These are phyloP conservation scores for Autographa gamma DNA, from an alignment of 2,888 invertebrate species.

Conservation along the genomic window DNA sequence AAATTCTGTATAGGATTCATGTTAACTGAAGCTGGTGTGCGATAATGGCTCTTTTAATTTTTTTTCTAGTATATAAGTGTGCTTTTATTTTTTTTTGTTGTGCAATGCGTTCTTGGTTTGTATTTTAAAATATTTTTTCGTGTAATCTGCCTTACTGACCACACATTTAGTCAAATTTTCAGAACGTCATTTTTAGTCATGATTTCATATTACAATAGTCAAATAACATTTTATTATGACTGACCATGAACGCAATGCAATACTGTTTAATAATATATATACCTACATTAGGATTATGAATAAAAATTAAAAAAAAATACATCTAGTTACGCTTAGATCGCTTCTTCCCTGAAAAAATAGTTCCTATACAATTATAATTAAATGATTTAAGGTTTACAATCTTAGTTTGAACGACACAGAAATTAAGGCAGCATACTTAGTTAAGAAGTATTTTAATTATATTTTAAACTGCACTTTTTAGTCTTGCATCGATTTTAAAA, in stretches of 20 bases:
- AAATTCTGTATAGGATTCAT: slow-evolving; percentile 55
- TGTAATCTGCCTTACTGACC: too few relatives aligned
- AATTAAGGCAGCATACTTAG: slow-evolving; percentile 21
- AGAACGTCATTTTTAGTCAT: not conserved
- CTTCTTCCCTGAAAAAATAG: slow-evolving; percentile 74
- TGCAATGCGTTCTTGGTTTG: slow-evolving; percentile 52
- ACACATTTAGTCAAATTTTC: too few relatives aligned
- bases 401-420: slow-evolving; percentile 34
- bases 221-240: not conserved
- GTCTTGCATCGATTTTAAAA: too few relatives aligned
- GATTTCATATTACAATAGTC: not conserved
- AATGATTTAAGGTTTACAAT: slow-evolving; percentile 50
- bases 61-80: slow-evolving; percentile 81
- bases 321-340: slow-evolving; percentile 74
- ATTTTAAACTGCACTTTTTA: not conserved
- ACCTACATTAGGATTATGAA: slow-evolving; percentile 51
- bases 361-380: slow-evolving; percentile 72
- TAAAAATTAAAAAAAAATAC: slow-evolving; percentile 47
- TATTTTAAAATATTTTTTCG: not conserved
- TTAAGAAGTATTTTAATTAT: not conserved
- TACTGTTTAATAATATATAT: slow-evolving; percentile 55
- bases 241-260: slow-evolving; percentile 25
- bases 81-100: slow-evolving; percentile 76
- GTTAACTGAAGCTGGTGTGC: slow-evolving; percentile 68
- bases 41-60: slow-evolving; percentile 65